phyloP scores from a whole-genome alignment of 1,140 invertebrate genomes.

The Drosophila saltans region DNA sequence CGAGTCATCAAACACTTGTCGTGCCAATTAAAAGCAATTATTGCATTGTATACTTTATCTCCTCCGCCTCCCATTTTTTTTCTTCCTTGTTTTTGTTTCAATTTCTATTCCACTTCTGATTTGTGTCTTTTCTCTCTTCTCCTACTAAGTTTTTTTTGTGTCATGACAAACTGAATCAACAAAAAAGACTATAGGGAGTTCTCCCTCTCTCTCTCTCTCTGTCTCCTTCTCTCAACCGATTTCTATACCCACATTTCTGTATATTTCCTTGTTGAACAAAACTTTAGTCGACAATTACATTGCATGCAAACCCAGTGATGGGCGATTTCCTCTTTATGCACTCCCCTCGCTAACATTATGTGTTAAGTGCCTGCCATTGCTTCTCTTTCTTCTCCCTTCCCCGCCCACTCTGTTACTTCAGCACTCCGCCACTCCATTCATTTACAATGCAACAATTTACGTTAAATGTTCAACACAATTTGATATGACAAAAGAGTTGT shows the following conservation, averaged over 20 bases:
- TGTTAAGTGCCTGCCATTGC: conserved; percentile 71
- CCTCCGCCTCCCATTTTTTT: neutral
- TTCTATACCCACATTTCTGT: conserved; percentile 10
- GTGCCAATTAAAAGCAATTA: conserved; percentile 65
- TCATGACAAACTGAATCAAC: conserved; percentile 9
- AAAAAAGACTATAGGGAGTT: neutral
- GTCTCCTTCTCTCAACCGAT: neutral
- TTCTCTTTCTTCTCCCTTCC: neutral
- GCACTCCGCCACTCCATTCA: neutral
- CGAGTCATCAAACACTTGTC: conserved; percentile 47
- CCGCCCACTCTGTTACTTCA: neutral
- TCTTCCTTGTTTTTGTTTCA: conserved; percentile 6
- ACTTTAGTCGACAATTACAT: conserved; percentile 50
- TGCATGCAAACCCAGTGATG: conserved; percentile 48
- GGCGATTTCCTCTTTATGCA: conserved; percentile 45
- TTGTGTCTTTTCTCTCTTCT: neutral
- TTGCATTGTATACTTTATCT: conserved; percentile 25
- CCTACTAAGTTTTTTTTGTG: neutral
- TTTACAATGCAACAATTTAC: conserved; percentile 74
- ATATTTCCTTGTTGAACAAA: conserved; percentile 15
- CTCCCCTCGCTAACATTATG: conserved; percentile 43
- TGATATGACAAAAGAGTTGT: conserved; percentile 81
- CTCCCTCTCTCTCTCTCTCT: neutral
- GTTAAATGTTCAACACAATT: conserved; percentile 79
- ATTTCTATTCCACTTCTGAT: conserved; percentile 11